These are phyloP conservation scores for Nomada goodeniana DNA, from an alignment of 2,888 invertebrate species.

Conservation along the genomic window DNA sequence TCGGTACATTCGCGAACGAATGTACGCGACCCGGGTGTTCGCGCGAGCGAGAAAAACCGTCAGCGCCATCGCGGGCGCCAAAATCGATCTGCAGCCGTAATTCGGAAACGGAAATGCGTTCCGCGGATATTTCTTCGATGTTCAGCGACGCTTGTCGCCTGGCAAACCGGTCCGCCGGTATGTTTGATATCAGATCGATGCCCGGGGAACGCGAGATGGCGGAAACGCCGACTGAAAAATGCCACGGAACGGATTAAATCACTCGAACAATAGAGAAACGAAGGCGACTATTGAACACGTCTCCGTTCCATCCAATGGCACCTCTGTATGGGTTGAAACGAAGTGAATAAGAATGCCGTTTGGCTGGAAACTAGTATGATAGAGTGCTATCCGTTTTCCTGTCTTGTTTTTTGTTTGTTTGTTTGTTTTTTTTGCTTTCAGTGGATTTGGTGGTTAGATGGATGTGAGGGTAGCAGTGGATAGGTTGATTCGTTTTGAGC, in stretches of 20 bases:
- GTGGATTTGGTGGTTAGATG: background rate
- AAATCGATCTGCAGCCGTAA: slow-evolving; percentile 26
- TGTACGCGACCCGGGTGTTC: background rate
- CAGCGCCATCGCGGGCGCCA: background rate
- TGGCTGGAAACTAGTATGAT: background rate
- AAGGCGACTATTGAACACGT: slow-evolving; percentile 6
- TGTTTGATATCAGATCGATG: slow-evolving; percentile 3
- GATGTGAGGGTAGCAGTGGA: background rate
- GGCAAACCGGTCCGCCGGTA: background rate
- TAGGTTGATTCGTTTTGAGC: background rate
- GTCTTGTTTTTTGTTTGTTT: background rate
- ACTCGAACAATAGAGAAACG: background rate
- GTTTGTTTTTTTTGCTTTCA: background rate
- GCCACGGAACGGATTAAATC: background rate
- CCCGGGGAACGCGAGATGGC: background rate
- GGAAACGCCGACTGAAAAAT: slow-evolving; percentile 17
- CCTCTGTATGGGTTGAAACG: background rate
- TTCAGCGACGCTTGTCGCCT: background rate
- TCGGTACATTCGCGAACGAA: background rate
- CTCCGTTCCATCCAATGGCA: background rate
- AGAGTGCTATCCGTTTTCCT: background rate
- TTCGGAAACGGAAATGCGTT: slow-evolving; percentile 7
- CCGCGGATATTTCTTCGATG: background rate
- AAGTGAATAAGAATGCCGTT: slow-evolving; percentile 4
- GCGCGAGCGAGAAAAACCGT: background rate